phyloP scores from a whole-genome alignment of 2,113 vertebrate genomes.

The Grammomys dolichurus region DNA sequence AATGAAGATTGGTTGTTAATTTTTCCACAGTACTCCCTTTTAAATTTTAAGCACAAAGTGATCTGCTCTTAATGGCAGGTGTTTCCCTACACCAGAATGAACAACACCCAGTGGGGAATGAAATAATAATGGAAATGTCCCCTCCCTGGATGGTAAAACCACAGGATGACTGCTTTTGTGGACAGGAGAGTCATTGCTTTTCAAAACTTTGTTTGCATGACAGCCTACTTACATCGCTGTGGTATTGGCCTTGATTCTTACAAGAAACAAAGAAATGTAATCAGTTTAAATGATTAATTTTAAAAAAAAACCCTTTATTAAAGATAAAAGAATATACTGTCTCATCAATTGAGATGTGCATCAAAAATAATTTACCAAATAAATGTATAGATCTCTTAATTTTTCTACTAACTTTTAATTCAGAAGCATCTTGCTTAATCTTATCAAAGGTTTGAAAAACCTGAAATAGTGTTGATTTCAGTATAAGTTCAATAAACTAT shows the following conservation, averaged over 20 bases:
- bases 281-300: neutral
- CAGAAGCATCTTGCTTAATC: neutral
- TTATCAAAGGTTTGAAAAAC: neutral
- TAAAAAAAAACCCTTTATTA: neutral
- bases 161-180: neutral
- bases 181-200: neutral
- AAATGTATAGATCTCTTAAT: neutral
- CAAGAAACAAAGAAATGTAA: neutral
- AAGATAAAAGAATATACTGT: neutral
- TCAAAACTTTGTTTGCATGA: neutral
- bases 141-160: fast-evolving
- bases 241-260: neutral
- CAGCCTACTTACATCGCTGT: neutral
- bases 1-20: constrained; percentile 5
- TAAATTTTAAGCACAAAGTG: neutral
- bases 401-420: neutral
- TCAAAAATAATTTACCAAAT: neutral
- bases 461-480: constrained; percentile 12
- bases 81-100: neutral
- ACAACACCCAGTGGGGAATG: too few species aligned
- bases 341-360: neutral
- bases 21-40: neutral
- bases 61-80: neutral
- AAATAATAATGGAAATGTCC: neutral
- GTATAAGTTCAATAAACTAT: neutral